Base-by-base conservation (phyloP, 2,113 vertebrate species). In the Entelurus aequoreus region DNA sequence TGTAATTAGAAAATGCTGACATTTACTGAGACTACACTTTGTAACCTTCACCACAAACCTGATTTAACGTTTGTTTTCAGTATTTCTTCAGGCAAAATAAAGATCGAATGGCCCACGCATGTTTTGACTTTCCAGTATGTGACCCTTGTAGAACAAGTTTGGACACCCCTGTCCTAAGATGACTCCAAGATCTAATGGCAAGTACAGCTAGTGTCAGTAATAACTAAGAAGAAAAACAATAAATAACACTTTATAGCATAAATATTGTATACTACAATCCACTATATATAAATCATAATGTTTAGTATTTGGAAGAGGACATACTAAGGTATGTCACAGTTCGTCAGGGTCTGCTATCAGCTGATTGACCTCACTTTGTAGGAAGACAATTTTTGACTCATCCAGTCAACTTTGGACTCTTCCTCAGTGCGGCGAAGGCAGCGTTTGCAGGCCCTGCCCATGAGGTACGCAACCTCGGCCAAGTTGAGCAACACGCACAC, bases 301-400 rank as follows among this genome's bases (percentile, higher is more conserved):
- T 28, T 28, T 28, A 28, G 28, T 28, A 28, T 28, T 1, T 28
- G 28, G 28, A 28, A 28, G 28, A 28, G 28, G 28, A 28, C 28
- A 28, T 28, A 28, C 28, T 3, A 28, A 28, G 28, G 28, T 28
- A 28, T 28, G 28, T 28, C 28, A 28, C 28, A 28, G 28, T 28
- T 28, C 28, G n/a, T 4, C 28, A 58, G 15, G 0, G 8, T 36
- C 14, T 35, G 86, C 81, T 58, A 90, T 90, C 81, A 92, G 82
- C 82, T 90, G 88, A 87, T 97, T 96, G 91, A 97, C 95, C 88
- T 99, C 94, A 0, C 95, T 95, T 87, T 96, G 94, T 92, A 96
- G 79, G 94, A 94, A 64, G 94, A 94, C 66, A 95, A 86, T 83
- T 92, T 93, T 79, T 93, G 94, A 67, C 89, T 86, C 0, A 95